Evolutionary conservation across 2,113 vertebrate species (phyloP).

Genomic region (Telmatochromis sp.): DNA sequence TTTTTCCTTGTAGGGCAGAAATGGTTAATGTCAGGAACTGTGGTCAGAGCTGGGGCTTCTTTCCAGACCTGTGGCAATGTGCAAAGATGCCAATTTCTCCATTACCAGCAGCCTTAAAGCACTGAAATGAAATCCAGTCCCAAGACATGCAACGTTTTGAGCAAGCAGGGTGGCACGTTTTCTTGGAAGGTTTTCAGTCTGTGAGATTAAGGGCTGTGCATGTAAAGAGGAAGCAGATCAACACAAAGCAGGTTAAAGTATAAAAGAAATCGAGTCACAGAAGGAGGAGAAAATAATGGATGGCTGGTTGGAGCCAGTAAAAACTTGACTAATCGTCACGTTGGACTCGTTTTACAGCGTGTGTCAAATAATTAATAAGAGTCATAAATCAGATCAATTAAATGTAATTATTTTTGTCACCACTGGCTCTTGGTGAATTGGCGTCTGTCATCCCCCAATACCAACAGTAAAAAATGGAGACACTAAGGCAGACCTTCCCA

Average conservation of each 20-base stretch:
- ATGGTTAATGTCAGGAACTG: constrained; percentile 3
- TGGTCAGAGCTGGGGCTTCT: not conserved
- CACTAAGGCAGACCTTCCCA: not conserved
- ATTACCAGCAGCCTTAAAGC: not conserved
- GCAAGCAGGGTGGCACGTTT: not conserved
- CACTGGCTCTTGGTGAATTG: not conserved
- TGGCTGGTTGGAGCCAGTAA: not conserved
- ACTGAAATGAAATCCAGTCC: constrained; percentile 11
- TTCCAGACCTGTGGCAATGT: constrained; percentile 29
- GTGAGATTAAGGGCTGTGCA: not conserved
- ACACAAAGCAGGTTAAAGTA: not conserved
- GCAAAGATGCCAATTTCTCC: constrained; percentile 19
- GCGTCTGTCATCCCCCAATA: not conserved
- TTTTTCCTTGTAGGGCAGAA: not conserved
- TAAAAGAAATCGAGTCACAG: not conserved
- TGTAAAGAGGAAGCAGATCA: not conserved
- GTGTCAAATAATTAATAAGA: not conserved
- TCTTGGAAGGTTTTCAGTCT: not conserved
- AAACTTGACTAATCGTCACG: not conserved
- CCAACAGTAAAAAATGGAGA: not conserved
- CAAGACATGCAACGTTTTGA: not conserved
- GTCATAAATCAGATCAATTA: not conserved
- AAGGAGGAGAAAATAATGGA: not conserved
- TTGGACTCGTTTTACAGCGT: not conserved
- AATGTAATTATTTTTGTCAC: not conserved